Conservation (phyloP, 1,140 invertebrate species). For the Ostrea denselamellosa region DNA sequence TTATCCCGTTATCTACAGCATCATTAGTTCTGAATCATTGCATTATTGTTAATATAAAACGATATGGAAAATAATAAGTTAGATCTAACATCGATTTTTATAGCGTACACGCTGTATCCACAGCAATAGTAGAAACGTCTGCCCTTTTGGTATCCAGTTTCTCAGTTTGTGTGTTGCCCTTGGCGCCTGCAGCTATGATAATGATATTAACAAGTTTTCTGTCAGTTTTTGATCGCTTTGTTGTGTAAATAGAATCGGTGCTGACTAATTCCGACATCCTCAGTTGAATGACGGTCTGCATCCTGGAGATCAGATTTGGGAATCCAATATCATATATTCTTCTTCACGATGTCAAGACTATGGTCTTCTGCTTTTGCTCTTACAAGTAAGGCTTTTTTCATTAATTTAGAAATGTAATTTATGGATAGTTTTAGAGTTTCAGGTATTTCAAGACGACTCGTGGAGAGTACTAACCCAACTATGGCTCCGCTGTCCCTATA, state of each 20-base stretch:
- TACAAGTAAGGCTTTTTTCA: background rate
- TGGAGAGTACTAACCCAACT: too few relatives aligned
- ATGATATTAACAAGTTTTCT: slow-evolving; percentile 39
- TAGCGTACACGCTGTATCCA: background rate
- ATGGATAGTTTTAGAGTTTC: too few relatives aligned
- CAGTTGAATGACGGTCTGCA: background rate
- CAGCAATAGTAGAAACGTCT: slow-evolving; percentile 7
- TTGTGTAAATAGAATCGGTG: slow-evolving; percentile 16
- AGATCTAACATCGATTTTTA: background rate
- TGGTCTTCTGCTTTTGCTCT: background rate
- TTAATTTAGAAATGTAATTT: background rate
- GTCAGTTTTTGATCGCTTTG: slow-evolving; percentile 21
- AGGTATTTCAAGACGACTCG: too few relatives aligned
- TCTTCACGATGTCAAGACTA: background rate
- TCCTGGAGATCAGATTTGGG: background rate
- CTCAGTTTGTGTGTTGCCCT: background rate
- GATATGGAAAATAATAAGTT: background rate
- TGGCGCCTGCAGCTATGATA: background rate
- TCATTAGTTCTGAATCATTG: background rate
- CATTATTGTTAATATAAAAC: background rate
- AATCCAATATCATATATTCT: background rate
- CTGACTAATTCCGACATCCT: background rate
- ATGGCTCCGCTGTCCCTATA: too few relatives aligned
- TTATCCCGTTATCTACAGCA: background rate
- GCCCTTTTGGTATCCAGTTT: background rate